Evolutionary conservation across 2,113 vertebrate genomes (phyloP), one percentile per base, ranked within the genome.

Genomic region (Menura novaehollandiae): DNA sequence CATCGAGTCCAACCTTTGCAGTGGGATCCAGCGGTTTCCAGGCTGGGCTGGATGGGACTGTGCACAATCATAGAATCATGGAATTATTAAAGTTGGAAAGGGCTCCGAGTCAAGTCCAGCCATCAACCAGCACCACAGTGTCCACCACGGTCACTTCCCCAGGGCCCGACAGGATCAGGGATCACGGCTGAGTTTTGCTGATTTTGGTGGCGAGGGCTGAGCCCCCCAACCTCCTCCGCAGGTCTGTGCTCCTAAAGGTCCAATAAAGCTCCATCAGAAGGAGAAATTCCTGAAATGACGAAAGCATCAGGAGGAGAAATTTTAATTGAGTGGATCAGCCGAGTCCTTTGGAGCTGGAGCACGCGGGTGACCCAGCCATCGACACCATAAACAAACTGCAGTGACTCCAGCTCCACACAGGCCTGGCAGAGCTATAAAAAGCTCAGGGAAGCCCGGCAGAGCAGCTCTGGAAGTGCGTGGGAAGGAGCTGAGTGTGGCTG

Each of bases 361-460:
- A 3, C 56, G 14, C 1, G 39, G 91, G 78, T 85, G 88, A 96
- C 95, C 93, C 92, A 91, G 85, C 85, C 80, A 32, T 88, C 80
- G 81, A 90, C 85, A 90, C 28, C 79, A 90, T 88, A 96, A 96
- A 95, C 92, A 97, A 96, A 93, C 89, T 95, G 64, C 80, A 95
- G 94, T 96, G 96, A 95, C 82, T 96, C 87, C 68, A 88, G n/a
- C 62, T 47, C 73, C 78, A 74, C 93, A 93, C 88, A 85, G 68
- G 91, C 21, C 89, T 53, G 72, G 73, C 84, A 86, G 90, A 88
- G 87, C 93, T 86, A 80, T 71, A 92, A 89, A 86, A 89, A 94
- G 73, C 85, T 85, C 56, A n/a, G 88, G 74, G 35, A 91, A 44
- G 71, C 68, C 71, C 20, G 5, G 84, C 30, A 72, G 79, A 93